Evolutionary conservation across 1,140 invertebrate genomes (phyloP), one percentile per base, ranked within the genome.

Genomic region (Drosophila bocqueti): DNA sequence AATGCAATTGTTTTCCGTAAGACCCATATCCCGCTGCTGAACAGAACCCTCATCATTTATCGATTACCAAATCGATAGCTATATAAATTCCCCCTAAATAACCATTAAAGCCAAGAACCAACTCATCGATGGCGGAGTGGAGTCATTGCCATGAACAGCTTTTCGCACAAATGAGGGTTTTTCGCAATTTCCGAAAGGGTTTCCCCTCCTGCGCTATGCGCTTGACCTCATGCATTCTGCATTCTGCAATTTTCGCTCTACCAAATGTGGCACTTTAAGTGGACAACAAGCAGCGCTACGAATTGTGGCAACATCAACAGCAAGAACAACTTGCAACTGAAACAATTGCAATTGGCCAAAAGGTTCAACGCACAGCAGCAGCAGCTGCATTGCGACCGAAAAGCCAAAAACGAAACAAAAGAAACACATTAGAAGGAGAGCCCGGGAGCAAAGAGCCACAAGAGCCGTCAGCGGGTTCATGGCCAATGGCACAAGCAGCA

Each of bases 201-300:
- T 60, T 40, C 38, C 50, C 13, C 38, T 50, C 13, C 40, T 47
- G 4, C 3, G 26, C 40, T 29, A 13, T 29, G 21, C 18, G 74
- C 74, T 66, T 80, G 81, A 73, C 66, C 77, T 58, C 63, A 67
- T 73, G 65, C 49, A 64, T 68, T 57, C 54, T 65, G 58, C 62
- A 65, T 72, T 68, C 75, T 45, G 50, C 80, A 75, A 73, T 73
- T 73, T 69, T 83, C 77, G 66, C 68, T 84, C 84, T 81, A 58
- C 77, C 82, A 84, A 84, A 85, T 78, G 82, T 81, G 82, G 81
- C 77, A 84, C 76, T 80, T 83, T 71, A 81, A 80, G 62, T 83
- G 81, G 77, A 75, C 82, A 71, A 77, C 74, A 76, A 76, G 71
- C 71, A 73, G 31, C 21, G 61, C 80, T 50, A 82, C 80, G 74